These are phyloP conservation scores for Bombus confusus DNA, from an alignment of 1,140 invertebrate species.

Conservation along the genomic window DNA sequence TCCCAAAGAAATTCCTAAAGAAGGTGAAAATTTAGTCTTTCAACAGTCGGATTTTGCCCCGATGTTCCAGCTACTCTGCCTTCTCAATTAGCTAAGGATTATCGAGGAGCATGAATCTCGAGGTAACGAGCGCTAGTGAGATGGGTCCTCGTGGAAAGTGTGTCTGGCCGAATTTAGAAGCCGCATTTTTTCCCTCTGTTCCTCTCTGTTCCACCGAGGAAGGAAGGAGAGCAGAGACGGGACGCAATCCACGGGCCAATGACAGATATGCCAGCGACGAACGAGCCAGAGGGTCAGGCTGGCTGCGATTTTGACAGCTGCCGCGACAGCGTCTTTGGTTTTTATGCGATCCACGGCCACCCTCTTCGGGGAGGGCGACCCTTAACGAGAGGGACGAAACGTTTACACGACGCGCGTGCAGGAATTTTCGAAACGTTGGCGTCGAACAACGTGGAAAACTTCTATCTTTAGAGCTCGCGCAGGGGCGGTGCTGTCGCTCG, in stretches of 20 bases:
- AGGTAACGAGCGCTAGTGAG: not conserved
- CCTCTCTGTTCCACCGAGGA: not conserved
- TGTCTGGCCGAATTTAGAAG: slow-evolving; percentile 48
- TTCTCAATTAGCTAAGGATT: not conserved
- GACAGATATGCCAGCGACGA: slow-evolving; percentile 36
- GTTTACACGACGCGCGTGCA: slow-evolving; percentile 44
- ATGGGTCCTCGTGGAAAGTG: slow-evolving; percentile 13
- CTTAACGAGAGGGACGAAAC: slow-evolving; percentile 6
- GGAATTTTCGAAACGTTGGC: slow-evolving; percentile 75
- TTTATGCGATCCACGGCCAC: slow-evolving; percentile 3
- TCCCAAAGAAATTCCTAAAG: no score
- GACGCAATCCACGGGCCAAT: slow-evolving; percentile 31
- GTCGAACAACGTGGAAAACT: slow-evolving; percentile 53
- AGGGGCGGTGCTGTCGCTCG: slow-evolving; percentile 71
- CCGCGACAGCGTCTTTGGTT: not conserved
- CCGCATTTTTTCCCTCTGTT: slow-evolving; percentile 9
- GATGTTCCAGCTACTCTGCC: not conserved
- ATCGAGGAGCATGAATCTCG: not conserved
- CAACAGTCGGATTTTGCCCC: not conserved
- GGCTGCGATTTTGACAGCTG: slow-evolving; percentile 65
- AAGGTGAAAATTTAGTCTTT: not conserved
- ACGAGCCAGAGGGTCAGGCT: not conserved
- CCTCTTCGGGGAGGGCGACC: slow-evolving; percentile 45
- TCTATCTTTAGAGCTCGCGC: slow-evolving; percentile 66
- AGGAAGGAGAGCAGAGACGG: slow-evolving; percentile 2